These are phyloP conservation scores for Scleropages formosus DNA, from an alignment of 2,797 vertebrate species.

Conservation along the genomic window DNA sequence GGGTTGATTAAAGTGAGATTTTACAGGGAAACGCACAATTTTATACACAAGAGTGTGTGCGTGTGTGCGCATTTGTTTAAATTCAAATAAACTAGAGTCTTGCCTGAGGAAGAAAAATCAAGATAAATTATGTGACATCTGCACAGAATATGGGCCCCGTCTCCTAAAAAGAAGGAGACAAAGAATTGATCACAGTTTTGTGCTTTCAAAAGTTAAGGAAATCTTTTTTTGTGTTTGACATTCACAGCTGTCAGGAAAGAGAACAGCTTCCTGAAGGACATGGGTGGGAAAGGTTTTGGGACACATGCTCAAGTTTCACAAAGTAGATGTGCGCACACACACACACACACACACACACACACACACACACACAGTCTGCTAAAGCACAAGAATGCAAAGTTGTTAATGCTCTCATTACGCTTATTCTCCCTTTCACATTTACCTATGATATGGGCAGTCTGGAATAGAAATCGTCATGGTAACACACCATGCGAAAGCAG, in stretches of 20 bases:
- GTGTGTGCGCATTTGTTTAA: neutral
- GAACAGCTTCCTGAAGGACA: no score
- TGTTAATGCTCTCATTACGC: neutral
- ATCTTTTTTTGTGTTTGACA: slow-evolving; percentile 37
- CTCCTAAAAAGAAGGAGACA: neutral
- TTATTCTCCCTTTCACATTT: neutral
- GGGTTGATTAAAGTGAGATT: neutral
- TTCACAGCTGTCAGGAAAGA: slow-evolving; percentile 38
- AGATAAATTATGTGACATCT: slow-evolving; percentile 17
- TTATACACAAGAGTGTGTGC: neutral
- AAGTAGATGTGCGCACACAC: neutral
- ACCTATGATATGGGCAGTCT: neutral
- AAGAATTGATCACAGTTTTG: slow-evolving; percentile 2
- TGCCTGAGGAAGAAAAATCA: neutral
- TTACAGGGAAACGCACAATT: slow-evolving; percentile 16
- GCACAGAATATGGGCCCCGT: slow-evolving; percentile 2
- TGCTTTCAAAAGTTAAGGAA: neutral
- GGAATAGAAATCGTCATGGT: neutral
- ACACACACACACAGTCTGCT: neutral
- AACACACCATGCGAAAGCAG: neutral
- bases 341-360: neutral
- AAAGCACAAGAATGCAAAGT: neutral
- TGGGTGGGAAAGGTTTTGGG: no score
- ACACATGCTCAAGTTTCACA: neutral
- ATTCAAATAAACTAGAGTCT: slow-evolving; percentile 6